Base-by-base conservation (phyloP, 2,888 invertebrate genomes). In the Neoscelio sp. region DNA sequence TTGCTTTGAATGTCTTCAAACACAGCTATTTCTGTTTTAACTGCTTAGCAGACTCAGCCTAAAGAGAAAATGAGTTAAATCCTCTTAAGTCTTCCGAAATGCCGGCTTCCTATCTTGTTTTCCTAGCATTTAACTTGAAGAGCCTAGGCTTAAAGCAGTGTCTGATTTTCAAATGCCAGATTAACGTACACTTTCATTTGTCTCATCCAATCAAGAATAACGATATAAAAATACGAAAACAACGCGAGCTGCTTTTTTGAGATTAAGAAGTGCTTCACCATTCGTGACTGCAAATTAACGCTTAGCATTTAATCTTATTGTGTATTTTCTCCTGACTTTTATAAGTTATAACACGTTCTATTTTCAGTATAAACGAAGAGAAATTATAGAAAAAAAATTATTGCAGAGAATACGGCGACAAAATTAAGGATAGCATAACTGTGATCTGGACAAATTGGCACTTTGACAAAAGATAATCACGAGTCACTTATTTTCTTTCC, bases 41-140 rank as follows among this genome's bases (percentile, higher is more conserved):
- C 67, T 64, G 46, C 70, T 58, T 48, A 48, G 58, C 44, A 23
- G 42, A 74, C 48, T 74, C 52, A 58, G 18, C 64, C 58, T 58
- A 33, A 70, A 65, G 60, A 54, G 74, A 60, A 79, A 79, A 75
- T 75, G 71, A 74, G 70, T 67, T 71, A 79, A 70, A 79, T 71
- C 71, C 75, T 58, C 68, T 70, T 70, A 65, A 79, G 70, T 70
- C 78, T 64, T 65, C 65, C 54, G 20, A 75, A 79, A 75, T 70
- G 65, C 48, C 74, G 42, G 52, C 40, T 79, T 65, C 17, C 70
- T 79, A 79, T 79, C 74, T 74, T 70, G 65, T 75, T 74, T 70
- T 58, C 64, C 65, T 40, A 38, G 74, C 58, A 52, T 75, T 79
- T 70, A 68, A 65, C 65, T 79, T 75, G 46, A 65, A 74, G 56